Evolutionary conservation across 1,140 invertebrate genomes (phyloP).

Genomic region (Hormaphis cornu): DNA sequence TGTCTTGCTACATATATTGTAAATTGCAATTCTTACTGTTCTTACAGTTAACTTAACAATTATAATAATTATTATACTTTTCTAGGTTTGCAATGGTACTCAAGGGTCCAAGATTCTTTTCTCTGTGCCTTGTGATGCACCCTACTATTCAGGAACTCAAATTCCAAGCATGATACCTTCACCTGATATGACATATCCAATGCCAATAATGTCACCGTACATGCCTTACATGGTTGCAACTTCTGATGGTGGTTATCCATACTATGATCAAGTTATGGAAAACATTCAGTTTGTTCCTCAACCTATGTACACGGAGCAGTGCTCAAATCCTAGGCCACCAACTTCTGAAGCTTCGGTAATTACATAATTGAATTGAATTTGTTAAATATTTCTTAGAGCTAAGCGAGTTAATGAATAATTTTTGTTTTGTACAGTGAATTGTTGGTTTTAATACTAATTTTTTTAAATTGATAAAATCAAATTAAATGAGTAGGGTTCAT

Average conservation of each 20-base stretch:
- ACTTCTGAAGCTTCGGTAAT: slow-evolving; percentile 12
- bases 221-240: slow-evolving; percentile 25
- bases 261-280: slow-evolving; percentile 19
- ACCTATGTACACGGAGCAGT: slow-evolving; percentile 2
- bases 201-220: slow-evolving; percentile 26
- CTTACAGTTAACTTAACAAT: too few species aligned
- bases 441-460: too few species aligned
- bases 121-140: slow-evolving; percentile 4
- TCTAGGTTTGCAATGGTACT: slow-evolving; percentile 16
- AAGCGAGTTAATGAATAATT: not conserved
- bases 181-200: slow-evolving; percentile 23
- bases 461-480: too few species aligned
- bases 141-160: slow-evolving; percentile 18
- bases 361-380: not conserved
- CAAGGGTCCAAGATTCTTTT: slow-evolving; percentile 23
- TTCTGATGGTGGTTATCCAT: slow-evolving; percentile 27
- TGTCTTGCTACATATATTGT: too few species aligned
- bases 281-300: slow-evolving; percentile 28
- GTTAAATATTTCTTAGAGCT: not conserved
- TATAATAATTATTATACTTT: not conserved
- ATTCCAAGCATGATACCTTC: slow-evolving; percentile 12
- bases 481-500: too few species aligned
- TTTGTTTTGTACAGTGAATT: too few species aligned
- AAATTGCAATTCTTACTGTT: too few species aligned
- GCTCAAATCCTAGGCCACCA: slow-evolving; percentile 12